phyloP scores from a whole-genome alignment of 2,113 vertebrate genomes.

The Telmatochromis sp. region DNA sequence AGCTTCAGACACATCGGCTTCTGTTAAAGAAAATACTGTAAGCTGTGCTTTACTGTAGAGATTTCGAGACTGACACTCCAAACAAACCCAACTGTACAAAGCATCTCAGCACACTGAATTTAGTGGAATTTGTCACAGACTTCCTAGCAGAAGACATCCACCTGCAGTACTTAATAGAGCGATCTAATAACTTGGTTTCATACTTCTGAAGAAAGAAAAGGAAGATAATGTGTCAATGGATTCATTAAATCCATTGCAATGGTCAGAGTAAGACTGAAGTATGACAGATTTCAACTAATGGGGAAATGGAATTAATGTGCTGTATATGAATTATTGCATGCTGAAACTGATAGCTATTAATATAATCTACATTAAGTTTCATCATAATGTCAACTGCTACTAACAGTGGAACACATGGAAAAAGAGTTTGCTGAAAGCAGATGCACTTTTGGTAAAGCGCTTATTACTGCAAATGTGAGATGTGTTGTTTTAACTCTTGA shows the following conservation, averaged over 20 bases:
- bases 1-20: not conserved
- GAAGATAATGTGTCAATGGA: not conserved
- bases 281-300: constrained; percentile 1
- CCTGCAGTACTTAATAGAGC: not conserved
- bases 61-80: not conserved
- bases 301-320: not conserved
- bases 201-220: not conserved
- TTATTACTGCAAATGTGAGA: not conserved
- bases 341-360: not conserved
- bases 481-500: not conserved
- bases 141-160: not conserved
- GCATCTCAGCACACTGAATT: not conserved
- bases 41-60: not conserved
- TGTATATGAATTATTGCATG: not conserved
- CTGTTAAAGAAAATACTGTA: not conserved
- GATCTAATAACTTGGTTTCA: not conserved
- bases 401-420: not conserved
- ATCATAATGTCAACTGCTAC: not conserved
- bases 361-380: not conserved
- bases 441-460: not conserved
- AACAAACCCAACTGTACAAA: not conserved
- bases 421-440: not conserved
- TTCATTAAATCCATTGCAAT: constrained; percentile 4
- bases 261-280: not conserved
- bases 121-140: not conserved